Conservation (phyloP, 2,113 vertebrate species). For the Carassius auratus region DNA sequence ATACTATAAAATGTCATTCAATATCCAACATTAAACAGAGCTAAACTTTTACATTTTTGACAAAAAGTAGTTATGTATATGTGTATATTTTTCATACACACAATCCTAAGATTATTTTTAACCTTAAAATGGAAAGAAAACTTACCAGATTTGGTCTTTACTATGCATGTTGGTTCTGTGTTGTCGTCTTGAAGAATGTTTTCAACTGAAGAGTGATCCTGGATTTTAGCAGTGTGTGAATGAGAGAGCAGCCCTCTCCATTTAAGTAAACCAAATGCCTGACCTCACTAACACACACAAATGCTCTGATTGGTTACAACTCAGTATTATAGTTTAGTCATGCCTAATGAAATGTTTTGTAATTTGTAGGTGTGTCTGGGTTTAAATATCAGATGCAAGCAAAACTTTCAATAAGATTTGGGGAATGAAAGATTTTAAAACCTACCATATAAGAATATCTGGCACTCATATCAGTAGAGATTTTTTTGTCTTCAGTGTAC, state of each 20-base stretch:
- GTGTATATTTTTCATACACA: not conserved
- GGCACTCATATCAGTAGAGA: not conserved
- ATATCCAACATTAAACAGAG: not conserved
- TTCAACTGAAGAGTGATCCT: slow-evolving; percentile 8
- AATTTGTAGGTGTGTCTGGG: slow-evolving; percentile 22
- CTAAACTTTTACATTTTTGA: not conserved
- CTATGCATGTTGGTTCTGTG: slow-evolving; percentile 69
- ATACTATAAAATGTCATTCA: not conserved
- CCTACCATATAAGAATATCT: not conserved
- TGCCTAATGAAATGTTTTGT: slow-evolving; percentile 39
- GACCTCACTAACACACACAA: slow-evolving; percentile 39
- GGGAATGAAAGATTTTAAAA: not conserved
- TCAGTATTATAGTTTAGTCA: slow-evolving; percentile 30
- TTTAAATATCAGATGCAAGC: slow-evolving; percentile 12
- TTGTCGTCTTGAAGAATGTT: not conserved
- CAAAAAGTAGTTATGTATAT: not conserved
- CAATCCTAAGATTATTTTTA: not conserved
- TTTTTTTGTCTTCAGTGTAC: not conserved
- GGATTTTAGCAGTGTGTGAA: slow-evolving; percentile 24
- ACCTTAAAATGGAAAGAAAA: not conserved
- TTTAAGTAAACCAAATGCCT: slow-evolving; percentile 49
- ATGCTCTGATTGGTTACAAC: slow-evolving; percentile 60
- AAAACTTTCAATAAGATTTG: slow-evolving; percentile 21
- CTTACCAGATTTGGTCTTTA: slow-evolving; percentile 78
- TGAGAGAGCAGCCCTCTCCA: slow-evolving; percentile 36